Percentiles rank a stretch among this genome's conserved stretches.
Conservation (phyloP, 2,797 vertebrate genomes). For the Sorex maritimensis region DNA sequence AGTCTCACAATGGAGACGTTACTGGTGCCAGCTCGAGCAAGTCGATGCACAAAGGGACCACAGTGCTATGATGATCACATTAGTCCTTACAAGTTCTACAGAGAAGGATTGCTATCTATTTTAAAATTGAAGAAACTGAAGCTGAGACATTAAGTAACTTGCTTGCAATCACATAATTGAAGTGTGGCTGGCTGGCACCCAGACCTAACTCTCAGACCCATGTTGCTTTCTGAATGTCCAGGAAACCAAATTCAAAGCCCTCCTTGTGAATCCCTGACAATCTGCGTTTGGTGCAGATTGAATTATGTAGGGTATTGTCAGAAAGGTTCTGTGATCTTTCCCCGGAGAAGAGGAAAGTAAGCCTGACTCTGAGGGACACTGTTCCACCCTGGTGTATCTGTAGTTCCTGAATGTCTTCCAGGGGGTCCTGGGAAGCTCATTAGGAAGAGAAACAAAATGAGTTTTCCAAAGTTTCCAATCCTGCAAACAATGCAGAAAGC, state of each 20-base stretch:
- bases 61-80: background rate
- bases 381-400: background rate
- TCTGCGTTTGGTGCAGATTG: background rate
- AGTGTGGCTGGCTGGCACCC: background rate
- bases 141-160: background rate
- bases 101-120: slow-evolving; percentile 1
- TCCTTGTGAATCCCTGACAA: background rate
- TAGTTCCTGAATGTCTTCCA: slow-evolving; percentile 45
- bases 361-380: background rate
- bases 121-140: background rate
- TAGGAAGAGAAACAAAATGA: slow-evolving; percentile 49
- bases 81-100: background rate
- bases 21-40: too few species aligned
- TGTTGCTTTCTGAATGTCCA: background rate
- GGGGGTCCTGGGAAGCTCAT: slow-evolving; percentile 55
- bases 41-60: too few species aligned
- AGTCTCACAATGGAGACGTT: too few species aligned
- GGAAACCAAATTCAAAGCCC: background rate
- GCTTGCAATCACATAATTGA: background rate
- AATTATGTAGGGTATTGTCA: background rate
- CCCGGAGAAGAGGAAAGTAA: background rate
- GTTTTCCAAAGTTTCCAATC: slow-evolving; percentile 61
- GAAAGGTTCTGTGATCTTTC: background rate
- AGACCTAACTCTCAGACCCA: background rate
- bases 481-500: slow-evolving; percentile 41